Evolutionary conservation across 1,140 invertebrate species (phyloP).

Genomic region (Centruroides vittatus): DNA sequence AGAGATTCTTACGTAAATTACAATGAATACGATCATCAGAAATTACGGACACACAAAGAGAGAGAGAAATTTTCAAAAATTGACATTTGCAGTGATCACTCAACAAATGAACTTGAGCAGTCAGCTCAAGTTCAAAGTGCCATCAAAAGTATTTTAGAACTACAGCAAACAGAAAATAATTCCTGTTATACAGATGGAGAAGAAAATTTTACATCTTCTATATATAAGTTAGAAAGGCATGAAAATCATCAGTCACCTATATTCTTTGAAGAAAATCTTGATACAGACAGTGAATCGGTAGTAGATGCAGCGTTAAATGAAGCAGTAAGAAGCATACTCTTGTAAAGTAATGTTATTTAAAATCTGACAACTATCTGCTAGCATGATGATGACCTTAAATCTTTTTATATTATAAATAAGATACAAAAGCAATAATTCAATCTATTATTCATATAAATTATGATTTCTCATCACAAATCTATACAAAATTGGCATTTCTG

Average conservation of each 20-base stretch:
- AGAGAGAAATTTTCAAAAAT: background rate
- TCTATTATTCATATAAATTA: too few relatives aligned
- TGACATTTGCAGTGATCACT: background rate
- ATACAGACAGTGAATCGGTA: constrained; percentile 7
- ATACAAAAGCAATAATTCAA: too few relatives aligned
- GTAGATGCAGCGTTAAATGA: constrained; percentile 36
- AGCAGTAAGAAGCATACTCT: constrained; percentile 39
- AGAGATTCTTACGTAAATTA: too few relatives aligned
- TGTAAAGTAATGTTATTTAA: too few relatives aligned
- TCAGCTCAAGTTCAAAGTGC: constrained; percentile 57
- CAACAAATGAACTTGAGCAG: background rate
- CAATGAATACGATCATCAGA: too few relatives aligned
- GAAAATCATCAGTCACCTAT: background rate
- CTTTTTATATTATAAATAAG: too few relatives aligned
- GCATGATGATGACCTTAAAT: too few relatives aligned
- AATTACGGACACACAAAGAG: constrained; percentile 3
- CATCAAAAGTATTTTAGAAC: constrained; percentile 57
- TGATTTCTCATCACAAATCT: too few relatives aligned
- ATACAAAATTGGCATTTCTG: too few relatives aligned
- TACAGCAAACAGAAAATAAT: constrained; percentile 37
- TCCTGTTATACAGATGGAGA: constrained; percentile 1
- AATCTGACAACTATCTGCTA: too few relatives aligned
- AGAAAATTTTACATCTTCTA: constrained; percentile 2
- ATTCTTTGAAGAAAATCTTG: background rate
- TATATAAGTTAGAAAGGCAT: background rate